Evolutionary conservation across 2,113 vertebrate species (phyloP), one percentile per base, ranked within the genome.

Genomic region (Myrmophylax atrothorax): DNA sequence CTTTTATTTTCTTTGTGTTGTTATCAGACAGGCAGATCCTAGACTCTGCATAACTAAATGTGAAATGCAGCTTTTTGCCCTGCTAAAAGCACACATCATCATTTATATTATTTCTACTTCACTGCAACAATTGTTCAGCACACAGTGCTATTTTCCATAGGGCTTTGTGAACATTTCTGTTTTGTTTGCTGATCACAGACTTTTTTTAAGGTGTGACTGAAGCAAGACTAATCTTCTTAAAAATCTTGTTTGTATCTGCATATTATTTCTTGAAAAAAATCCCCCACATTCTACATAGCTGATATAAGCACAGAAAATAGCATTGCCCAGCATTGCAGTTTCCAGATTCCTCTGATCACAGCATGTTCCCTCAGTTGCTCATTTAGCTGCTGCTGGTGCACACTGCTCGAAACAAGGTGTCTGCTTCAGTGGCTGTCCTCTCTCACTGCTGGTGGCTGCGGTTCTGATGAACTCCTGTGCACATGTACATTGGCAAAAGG

Each of bases 361-460:
- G 19, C 13, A 24, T 8, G 29, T 24, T n/a, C 47, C 33, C 24
- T 44, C 42, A n/a, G 47, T 15, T 70, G 59, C 46, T 78, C 6
- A 20, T 66, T 69, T 56, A 42, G 37, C 56, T 66, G 53, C 33
- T 77, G 22, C 75, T 74, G 59, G 17, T 42, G 60, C 19, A 18
- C 2, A 5, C 14, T 63, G 17, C 44, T 62, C 18, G 10, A 14
- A 14, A 19, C 0, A 0, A 66, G 58, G 29, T 53, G 18, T 53
- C 69, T 90, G 55, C 37, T 49, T 60, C 63, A 70, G 28, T 40
- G 19, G 16, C 44, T 53, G 25, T 47, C 63, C 73, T 76, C 55
- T 47, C 58, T 63, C 31, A 24, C 52, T 12, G 29, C 78, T 1
- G 1, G 33, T 33, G 24, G 37, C 47, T 10, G 2, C 13, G 11